Evolutionary conservation across 2,888 invertebrate genomes (phyloP), one percentile per base, ranked within the genome.

Genomic region (Drosophila cracens): DNA sequence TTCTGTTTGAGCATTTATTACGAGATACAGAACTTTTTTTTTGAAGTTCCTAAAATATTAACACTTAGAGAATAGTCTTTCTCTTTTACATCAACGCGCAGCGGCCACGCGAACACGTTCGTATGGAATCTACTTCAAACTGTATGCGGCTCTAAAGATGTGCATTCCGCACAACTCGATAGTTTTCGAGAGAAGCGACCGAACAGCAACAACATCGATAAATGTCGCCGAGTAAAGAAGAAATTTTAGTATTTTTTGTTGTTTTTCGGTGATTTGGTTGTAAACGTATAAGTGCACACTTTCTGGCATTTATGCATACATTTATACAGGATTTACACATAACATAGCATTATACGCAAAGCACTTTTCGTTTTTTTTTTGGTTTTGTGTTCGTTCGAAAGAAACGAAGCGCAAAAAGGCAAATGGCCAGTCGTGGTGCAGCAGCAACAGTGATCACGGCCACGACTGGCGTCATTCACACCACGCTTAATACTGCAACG

Each of bases 1-100:
- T 53, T 62, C 51, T 59, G 49, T 34, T 33, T 61, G 25, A 57
- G 56, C 57, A 66, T 67, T 73, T 64, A 70, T 68, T 76, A 66
- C 70, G 61, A 65, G 69, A 67, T 61, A 73, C 59, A 74, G 59
- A 68, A 77, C 21, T 52, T 63, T 67, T 77, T 72, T 87, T 71
- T 76, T 71, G 75, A 69, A 83, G 83, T 87, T 78, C 82, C 81
- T 75, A 82, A 79, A 81, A 79, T 80, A 43, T 57, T 57, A 74
- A 78, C 87, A 90, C 92, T 88, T 87, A 76, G 82, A 79, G 82
- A 89, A 90, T 81, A 80, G 73, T 81, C 83, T 88, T 74, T 79
- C 71, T 76, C 53, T 74, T 68, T 82, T 65, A 74, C 74, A 83
- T 52, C 81, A 81, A 53, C 81, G 81, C 86, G 75, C 86, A 85